These are phyloP conservation scores for Bombus pyrosoma DNA, from an alignment of 1,140 invertebrate genomes.

Conservation along the genomic window DNA sequence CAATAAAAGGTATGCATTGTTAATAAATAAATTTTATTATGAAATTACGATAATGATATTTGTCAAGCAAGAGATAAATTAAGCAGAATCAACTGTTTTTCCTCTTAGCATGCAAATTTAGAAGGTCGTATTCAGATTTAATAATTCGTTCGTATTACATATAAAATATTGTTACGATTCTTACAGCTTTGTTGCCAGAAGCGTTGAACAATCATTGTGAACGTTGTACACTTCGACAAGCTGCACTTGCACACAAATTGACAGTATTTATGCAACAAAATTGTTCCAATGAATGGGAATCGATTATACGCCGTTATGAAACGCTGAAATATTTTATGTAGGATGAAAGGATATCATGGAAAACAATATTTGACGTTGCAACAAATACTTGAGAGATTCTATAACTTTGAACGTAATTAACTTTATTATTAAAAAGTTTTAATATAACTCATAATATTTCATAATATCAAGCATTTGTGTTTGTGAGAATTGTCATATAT, in stretches of 20 bases:
- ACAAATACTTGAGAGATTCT: too few species aligned
- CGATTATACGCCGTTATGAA: conserved; percentile 48
- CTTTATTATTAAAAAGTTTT: neutral
- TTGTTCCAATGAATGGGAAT: conserved; percentile 64
- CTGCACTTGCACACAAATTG: conserved; percentile 53
- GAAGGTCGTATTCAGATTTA: neutral
- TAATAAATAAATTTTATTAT: neutral
- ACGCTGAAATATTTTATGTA: neutral
- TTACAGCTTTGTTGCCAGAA: conserved; percentile 82
- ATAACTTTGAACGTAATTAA: neutral
- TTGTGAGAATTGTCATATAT: neutral
- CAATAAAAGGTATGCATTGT: neutral
- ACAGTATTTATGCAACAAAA: conserved; percentile 61
- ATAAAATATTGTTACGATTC: neutral
- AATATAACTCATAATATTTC: too few species aligned
- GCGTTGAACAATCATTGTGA: conserved; percentile 62
- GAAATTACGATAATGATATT: neutral
- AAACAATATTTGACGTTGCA: neutral
- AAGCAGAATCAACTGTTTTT: conserved; percentile 5
- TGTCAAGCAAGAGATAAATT: neutral
- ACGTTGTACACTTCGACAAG: conserved; percentile 64
- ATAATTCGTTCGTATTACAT: neutral
- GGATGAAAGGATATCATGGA: neutral
- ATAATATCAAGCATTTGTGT: neutral
- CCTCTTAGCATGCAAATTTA: neutral